Base-by-base conservation (phyloP, 2,113 vertebrate species). In the Podarcis cretensis region DNA sequence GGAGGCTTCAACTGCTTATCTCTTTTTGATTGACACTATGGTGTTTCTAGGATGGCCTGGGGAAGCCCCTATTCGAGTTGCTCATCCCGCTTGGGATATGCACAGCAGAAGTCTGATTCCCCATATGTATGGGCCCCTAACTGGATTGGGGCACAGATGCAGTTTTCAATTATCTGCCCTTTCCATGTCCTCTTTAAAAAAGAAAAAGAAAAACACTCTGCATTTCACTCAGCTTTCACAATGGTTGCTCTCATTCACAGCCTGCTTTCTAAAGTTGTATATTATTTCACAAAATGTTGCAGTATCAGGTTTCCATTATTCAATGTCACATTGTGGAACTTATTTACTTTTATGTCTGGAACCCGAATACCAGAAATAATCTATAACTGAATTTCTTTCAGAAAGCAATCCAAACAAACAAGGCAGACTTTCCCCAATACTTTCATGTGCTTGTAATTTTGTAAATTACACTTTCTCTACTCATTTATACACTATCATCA, bases 381-480 rank as follows among this genome's bases (percentile, higher is more conserved):
- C 2, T 14, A 87, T 92, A 93, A 92, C 90, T 94, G 90, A 93
- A 87, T 93, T 95, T 87, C 65, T 32, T 94, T 93, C 90, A 92
- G 93, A 85, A 91, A 91, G 65, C 68, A 92, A 35, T 43, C 9
- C 32, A 96, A 93, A 92, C 81, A 96, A 94, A 81, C 73, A 92
- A 37, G 87, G 92, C 90, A 79, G 92, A 83, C 92, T 96, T 96
- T 94, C 88, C 48, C 84, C 69, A 90, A 90, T 89, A 81, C 81
- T 89, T 90, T 91, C 92, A 92, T 93, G 40, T 90, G 71, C 76
- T 85, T n/a, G 3, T 32, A 93, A 95, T 95, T 96, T 95, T 94
- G 40, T 76, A 95, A 95, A 94, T 94, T 93, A 81, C 75, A 90
- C 8, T 92, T 95, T 93, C 74, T 27, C 32, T 90, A 90, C 89